These are phyloP conservation scores for Drosophila willistoni DNA, from an alignment of 1,140 invertebrate genomes.

Conservation along the genomic window DNA sequence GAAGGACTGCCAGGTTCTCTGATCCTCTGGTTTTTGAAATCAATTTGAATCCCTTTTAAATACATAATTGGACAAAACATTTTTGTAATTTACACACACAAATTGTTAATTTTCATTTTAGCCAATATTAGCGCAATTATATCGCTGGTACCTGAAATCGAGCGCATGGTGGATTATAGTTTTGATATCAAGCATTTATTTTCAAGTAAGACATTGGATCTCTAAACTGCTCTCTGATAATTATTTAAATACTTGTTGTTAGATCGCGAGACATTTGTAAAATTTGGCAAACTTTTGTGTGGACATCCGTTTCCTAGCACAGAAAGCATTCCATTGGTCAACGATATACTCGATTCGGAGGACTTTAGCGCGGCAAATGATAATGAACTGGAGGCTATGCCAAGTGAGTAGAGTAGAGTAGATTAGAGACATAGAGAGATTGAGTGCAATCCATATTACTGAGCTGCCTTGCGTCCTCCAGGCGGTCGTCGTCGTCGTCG, in stretches of 20 bases:
- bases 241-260: not conserved
- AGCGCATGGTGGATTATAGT: conserved; percentile 71
- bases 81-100: not conserved
- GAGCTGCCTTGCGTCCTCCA: conserved; percentile 32
- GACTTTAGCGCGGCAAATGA: conserved; percentile 84
- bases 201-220: conserved; percentile 59
- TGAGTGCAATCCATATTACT: not conserved
- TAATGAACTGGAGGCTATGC: conserved; percentile 85
- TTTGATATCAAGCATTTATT: conserved; percentile 79
- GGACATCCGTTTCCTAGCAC: conserved; percentile 84
- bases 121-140: conserved; percentile 69
- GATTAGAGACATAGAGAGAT: too few relatives aligned
- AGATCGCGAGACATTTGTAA: conserved; percentile 82
- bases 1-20: too few relatives aligned
- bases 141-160: conserved; percentile 68
- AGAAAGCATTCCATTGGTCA: conserved; percentile 79
- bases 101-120: conserved; percentile 13
- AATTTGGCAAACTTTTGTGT: conserved; percentile 86
- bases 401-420: conserved; percentile 85
- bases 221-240: too few relatives aligned
- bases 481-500: conserved; percentile 35
- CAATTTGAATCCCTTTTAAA: too few relatives aligned
- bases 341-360: conserved; percentile 84
- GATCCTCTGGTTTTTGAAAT: too few relatives aligned
- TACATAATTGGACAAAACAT: conserved; percentile 62